These are phyloP conservation scores for Leptinotarsa lineolata DNA, from an alignment of 1,140 invertebrate species.

Conservation along the genomic window DNA sequence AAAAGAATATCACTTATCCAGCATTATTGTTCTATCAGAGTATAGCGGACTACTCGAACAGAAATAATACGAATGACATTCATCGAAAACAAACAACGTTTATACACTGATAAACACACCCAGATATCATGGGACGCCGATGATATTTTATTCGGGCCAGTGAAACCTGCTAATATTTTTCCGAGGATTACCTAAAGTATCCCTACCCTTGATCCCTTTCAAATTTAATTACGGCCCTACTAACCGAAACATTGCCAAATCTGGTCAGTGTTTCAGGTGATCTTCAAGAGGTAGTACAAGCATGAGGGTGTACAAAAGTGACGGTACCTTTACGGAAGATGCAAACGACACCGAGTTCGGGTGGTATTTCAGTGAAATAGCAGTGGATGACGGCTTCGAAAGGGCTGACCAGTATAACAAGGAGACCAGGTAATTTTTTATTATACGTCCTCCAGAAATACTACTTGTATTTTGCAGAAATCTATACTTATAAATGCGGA, in stretches of 20 bases:
- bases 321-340: slow-evolving; percentile 42
- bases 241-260: neutral
- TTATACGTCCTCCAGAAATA: neutral
- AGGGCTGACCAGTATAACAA: slow-evolving; percentile 12
- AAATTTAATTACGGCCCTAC: slow-evolving; percentile 1
- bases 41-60: neutral
- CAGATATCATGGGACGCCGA: neutral
- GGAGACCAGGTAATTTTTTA: slow-evolving; percentile 16
- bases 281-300: neutral
- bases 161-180: neutral
- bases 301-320: slow-evolving; percentile 43
- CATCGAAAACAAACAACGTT: neutral
- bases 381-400: slow-evolving; percentile 33
- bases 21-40: no score
- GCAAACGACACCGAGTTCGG: slow-evolving; percentile 41
- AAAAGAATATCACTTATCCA: no score
- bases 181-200: neutral
- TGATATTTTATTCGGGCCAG: neutral
- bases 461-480: no score
- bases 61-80: neutral
- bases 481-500: no score
- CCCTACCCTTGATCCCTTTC: neutral
- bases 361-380: slow-evolving; percentile 42
- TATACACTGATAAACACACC: neutral
- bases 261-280: neutral